Base-by-base conservation (phyloP, 2,888 invertebrate genomes). In the Lottia gigantea region DNA sequence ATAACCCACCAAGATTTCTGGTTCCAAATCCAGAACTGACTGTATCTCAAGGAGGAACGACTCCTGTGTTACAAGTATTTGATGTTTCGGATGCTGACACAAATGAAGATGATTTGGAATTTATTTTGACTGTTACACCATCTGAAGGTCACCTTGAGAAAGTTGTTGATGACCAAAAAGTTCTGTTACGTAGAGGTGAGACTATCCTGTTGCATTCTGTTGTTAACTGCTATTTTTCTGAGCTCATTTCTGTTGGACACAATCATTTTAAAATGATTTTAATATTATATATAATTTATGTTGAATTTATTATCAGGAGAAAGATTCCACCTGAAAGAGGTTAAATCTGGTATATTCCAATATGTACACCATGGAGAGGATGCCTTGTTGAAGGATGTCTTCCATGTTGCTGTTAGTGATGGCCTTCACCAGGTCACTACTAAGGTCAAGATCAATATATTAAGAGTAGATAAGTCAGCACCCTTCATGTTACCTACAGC, bases 71-170 rank as follows among this genome's bases (percentile, higher is more conserved):
- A n/a, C 75, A 75, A 16, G 74, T 82, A 26, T 66, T 85, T 49
- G 74, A 77, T 62, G 77, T 86, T 23, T 67, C 73, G 7, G 86
- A 86, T 71, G 74, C 80, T 19, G 86, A 86, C 74, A 83, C 84
- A 0, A 72, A 74, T 2, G 45, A 74, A 12, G 73, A 76, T 46
- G 78, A 85, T 61, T 4, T 55, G 23, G 55, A 55, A 55, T 55
- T 55, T 55, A 23, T 55, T 19, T 74, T 86, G 19, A 67, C 68
- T 14, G 63, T 86, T 62, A 80, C 79, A 0, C 85, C 86, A 40
- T 66, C 66, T 14, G 62, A 68, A 71, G 86, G 86, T 6, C 46
- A 68, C 16, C 67, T 86, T 19, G 80, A 83, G 67, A 85, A 83
- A 65, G 64, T 76, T 16, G 64, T 71, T 6, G 71, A 72, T n/a